Conservation (phyloP, 2,797 vertebrate genomes). For the Neoniphon sammara region DNA sequence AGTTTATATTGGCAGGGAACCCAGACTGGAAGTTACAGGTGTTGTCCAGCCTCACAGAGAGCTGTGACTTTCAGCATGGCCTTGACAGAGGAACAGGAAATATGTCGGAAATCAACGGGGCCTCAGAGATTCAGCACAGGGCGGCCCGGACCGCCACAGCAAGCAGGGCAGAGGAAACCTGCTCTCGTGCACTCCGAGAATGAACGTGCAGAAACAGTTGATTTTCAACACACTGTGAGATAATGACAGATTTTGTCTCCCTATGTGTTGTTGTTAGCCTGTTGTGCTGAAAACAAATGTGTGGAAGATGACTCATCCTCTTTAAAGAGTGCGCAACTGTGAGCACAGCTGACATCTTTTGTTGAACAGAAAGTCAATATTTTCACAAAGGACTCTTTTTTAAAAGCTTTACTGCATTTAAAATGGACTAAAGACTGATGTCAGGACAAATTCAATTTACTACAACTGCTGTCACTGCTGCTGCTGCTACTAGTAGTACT, state of each 20-base stretch:
- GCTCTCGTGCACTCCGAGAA: not conserved
- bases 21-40: conserved; percentile 70
- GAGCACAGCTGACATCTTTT: conserved; percentile 4
- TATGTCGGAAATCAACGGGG: conserved; percentile 62
- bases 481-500: not conserved
- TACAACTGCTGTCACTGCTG: not conserved
- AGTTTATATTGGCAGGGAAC: conserved; percentile 58
- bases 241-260: not conserved
- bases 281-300: conserved; percentile 14
- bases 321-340: conserved; percentile 7
- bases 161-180: conserved; percentile 39
- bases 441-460: conserved; percentile 15
- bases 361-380: conserved; percentile 37
- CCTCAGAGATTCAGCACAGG: conserved; percentile 33
- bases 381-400: conserved; percentile 36
- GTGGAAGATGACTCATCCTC: conserved; percentile 19
- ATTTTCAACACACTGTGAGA: conserved; percentile 1
- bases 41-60: conserved; percentile 56
- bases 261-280: conserved; percentile 13
- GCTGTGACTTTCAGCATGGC: conserved; percentile 71
- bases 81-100: conserved; percentile 73
- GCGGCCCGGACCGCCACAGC: not conserved
- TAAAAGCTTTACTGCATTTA: not conserved
- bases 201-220: conserved; percentile 22
- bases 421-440: conserved; percentile 16